phyloP scores from a whole-genome alignment of 2,113 vertebrate species.

The Xyliphius kryptos region DNA sequence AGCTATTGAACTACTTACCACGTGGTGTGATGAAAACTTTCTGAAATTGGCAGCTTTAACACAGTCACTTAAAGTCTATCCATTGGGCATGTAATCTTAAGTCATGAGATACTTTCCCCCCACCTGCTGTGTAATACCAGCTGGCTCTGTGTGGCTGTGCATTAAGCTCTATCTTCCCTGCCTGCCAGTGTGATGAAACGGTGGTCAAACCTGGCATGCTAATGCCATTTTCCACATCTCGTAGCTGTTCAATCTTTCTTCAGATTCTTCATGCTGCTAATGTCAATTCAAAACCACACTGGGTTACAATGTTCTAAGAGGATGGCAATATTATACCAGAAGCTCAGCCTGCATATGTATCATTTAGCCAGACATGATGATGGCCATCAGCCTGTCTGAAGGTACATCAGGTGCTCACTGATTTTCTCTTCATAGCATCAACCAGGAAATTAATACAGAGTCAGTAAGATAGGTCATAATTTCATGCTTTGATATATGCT shows the following conservation, averaged over 20 bases:
- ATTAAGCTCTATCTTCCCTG: constrained; percentile 45
- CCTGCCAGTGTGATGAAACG: constrained; percentile 39
- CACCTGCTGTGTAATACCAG: constrained; percentile 41
- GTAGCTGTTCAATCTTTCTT: constrained; percentile 30
- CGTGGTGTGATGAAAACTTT: not conserved
- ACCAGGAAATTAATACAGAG: too few species aligned
- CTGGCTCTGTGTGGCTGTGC: constrained; percentile 67
- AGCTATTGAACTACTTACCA: constrained; percentile 12
- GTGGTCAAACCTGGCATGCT: constrained; percentile 26
- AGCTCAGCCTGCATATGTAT: constrained; percentile 20
- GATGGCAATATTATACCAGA: constrained; percentile 14
- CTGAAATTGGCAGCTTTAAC: constrained; percentile 35
- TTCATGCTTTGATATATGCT: too few species aligned
- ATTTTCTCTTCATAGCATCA: too few species aligned
- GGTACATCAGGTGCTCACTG: too few species aligned
- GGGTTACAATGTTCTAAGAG: constrained; percentile 60
- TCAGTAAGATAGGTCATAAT: too few species aligned
- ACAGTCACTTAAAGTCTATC: constrained; percentile 29
- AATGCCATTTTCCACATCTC: constrained; percentile 34
- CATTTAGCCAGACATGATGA: constrained; percentile 3
- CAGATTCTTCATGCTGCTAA: constrained; percentile 37
- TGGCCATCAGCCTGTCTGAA: constrained; percentile 15
- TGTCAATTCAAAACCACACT: constrained; percentile 73
- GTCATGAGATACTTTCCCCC: constrained; percentile 23
- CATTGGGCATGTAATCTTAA: constrained; percentile 31